phyloP scores from a whole-genome alignment of 2,888 invertebrate genomes.

The Frankliniella intonsa region DNA sequence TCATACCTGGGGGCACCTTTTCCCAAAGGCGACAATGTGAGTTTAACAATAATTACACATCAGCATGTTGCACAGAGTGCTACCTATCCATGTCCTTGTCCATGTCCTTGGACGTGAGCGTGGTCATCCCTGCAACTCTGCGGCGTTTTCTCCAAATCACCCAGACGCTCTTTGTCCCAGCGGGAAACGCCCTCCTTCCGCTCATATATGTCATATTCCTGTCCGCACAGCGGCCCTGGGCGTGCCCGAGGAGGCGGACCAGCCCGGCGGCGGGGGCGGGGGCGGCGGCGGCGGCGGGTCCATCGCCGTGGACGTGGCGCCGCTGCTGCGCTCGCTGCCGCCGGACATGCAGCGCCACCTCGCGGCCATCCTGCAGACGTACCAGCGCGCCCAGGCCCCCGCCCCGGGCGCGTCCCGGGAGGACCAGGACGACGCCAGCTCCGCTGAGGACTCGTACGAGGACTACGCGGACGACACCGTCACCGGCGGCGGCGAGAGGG shows the following conservation, averaged over 20 bases:
- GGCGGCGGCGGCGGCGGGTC: neutral
- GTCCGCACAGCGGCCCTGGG: too few relatives aligned
- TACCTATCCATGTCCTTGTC: too few relatives aligned
- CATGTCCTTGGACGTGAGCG: too few relatives aligned
- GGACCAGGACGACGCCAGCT: neutral
- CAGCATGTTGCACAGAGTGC: neutral
- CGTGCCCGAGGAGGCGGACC: too few relatives aligned
- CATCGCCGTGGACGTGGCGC: constrained; percentile 3
- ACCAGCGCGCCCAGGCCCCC: neutral
- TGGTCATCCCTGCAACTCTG: too few relatives aligned
- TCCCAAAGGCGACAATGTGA: neutral
- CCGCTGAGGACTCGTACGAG: neutral
- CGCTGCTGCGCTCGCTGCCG: constrained; percentile 13
- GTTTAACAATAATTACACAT: neutral
- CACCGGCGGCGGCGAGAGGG: neutral
- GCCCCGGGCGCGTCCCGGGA: neutral
- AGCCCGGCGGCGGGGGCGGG: neutral
- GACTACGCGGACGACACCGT: neutral
- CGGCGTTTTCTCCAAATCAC: too few relatives aligned
- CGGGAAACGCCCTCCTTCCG: too few relatives aligned
- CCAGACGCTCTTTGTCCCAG: too few relatives aligned
- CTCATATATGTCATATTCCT: too few relatives aligned
- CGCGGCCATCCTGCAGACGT: constrained; percentile 11
- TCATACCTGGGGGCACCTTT: neutral
- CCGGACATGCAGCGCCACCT: constrained; percentile 18